A percentile compares a stretch with the other conserved stretches of the same genome.
These are phyloP conservation scores for Hemichromis elongatus DNA, from an alignment of 2,113 vertebrate species.

Conservation along the genomic window DNA sequence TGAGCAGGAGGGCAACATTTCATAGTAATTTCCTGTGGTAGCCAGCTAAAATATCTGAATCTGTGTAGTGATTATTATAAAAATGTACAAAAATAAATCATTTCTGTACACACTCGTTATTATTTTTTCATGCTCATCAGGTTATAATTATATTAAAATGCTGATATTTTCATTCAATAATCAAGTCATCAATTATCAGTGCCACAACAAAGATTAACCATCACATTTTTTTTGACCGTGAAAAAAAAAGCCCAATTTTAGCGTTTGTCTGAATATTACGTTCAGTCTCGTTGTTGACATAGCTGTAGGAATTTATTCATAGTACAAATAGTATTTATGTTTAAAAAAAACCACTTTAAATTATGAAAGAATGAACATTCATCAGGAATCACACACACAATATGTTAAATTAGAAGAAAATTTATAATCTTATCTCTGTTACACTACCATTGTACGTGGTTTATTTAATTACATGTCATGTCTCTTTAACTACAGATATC, in stretches of 20 bases:
- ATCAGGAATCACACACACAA: background rate
- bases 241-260: background rate
- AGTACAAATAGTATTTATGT: background rate
- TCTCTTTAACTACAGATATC: background rate
- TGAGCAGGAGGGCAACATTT: background rate
- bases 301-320: background rate
- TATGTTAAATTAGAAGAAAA: background rate
- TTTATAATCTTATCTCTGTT: background rate
- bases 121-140: background rate
- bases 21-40: background rate
- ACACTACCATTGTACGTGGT: background rate
- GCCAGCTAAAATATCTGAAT: background rate
- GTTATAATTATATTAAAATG: background rate
- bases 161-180: background rate
- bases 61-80: background rate
- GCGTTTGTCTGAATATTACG: background rate
- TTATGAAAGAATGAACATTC: background rate
- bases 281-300: background rate
- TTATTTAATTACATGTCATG: too few species aligned
- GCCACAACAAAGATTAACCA: background rate
- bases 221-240: background rate
- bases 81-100: background rate
- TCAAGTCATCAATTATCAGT: background rate
- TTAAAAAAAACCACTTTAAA: background rate
- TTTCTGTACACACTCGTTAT: background rate